These are phyloP conservation scores for Asobara japonica DNA, from an alignment of 1,140 invertebrate genomes.

Conservation along the genomic window DNA sequence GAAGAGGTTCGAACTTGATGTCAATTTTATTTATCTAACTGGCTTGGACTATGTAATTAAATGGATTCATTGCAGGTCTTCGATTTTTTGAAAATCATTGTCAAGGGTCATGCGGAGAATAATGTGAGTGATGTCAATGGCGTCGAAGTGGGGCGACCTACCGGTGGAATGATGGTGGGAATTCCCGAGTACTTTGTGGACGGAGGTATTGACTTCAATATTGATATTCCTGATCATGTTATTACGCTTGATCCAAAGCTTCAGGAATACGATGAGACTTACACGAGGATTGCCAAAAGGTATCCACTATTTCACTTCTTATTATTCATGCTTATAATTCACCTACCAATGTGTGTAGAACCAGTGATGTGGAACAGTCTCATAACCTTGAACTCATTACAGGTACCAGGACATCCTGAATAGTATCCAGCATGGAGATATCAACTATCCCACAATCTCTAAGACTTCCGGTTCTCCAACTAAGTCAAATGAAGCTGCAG, in stretches of 20 bases:
- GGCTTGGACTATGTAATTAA: too few relatives aligned
- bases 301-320: too few relatives aligned
- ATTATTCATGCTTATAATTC: too few relatives aligned
- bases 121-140: constrained; percentile 25
- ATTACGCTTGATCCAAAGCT: constrained; percentile 70
- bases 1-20: too few relatives aligned
- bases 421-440: constrained; percentile 38
- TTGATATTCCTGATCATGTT: constrained; percentile 71
- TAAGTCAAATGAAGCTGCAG: too few relatives aligned
- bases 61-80: too few relatives aligned
- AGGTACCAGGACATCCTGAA: constrained; percentile 60
- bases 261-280: constrained; percentile 65
- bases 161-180: constrained; percentile 52
- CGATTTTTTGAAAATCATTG: constrained; percentile 49
- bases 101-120: constrained; percentile 45
- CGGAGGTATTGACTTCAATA: constrained; percentile 61
- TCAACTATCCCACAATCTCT: neutral
- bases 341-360: too few relatives aligned
- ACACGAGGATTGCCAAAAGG: constrained; percentile 64
- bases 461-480: too few relatives aligned
- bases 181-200: constrained; percentile 52
- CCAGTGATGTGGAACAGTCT: too few relatives aligned
- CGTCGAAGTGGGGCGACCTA: constrained; percentile 46
- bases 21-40: too few relatives aligned
- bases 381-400: too few relatives aligned